Evolutionary conservation across 2,797 vertebrate species (phyloP), one percentile per base, ranked within the genome.

Genomic region (Melanotaenia boesemani): DNA sequence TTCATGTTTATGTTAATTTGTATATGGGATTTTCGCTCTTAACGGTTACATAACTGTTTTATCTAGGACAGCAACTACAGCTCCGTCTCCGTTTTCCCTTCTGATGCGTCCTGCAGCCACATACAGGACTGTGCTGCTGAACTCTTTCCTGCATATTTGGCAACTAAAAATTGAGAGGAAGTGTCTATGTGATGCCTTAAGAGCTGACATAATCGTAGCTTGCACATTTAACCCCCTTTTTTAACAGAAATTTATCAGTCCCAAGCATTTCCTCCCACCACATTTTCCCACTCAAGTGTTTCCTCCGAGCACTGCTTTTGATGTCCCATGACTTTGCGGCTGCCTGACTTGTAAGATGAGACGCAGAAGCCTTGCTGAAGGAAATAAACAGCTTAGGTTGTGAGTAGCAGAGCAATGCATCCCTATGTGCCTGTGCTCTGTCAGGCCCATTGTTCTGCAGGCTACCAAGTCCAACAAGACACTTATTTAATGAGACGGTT

Each of bases 401-500:
- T 72, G 83, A 81, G 72, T 68, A 52, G 84, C n/a, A 36, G 76
- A 82, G 72, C 56, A 56, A 61, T 60, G 63, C 71, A 46, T 82
- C 81, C 41, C 60, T 41, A 58, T 74, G 74, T 72, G 65, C 81
- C 65, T 81, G 71, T 46, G 74, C 67, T 80, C 76, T 36, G 77
- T 81, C 80, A 65, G 74, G 57, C 61, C 77, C 77, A 85, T 91
- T 89, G 86, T 92, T 89, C 87, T 76, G 79, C 82, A 76, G 83
- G 81, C 86, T 77, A 67, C 26, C 54, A 69, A 89, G 73, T 76
- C 71, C 70, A 79, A 65, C 63, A 74, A 88, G 87, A 92, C 86
- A 81, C 86, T 90, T 84, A 89, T 88, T 91, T 93, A 91, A 93
- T 88, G 83, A 91, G 89, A 84, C 70, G 63, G 82, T 82, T 87